Base-by-base conservation (phyloP, 53 echinoderm and acorn worm species). In the Paracentrotus lividus region DNA sequence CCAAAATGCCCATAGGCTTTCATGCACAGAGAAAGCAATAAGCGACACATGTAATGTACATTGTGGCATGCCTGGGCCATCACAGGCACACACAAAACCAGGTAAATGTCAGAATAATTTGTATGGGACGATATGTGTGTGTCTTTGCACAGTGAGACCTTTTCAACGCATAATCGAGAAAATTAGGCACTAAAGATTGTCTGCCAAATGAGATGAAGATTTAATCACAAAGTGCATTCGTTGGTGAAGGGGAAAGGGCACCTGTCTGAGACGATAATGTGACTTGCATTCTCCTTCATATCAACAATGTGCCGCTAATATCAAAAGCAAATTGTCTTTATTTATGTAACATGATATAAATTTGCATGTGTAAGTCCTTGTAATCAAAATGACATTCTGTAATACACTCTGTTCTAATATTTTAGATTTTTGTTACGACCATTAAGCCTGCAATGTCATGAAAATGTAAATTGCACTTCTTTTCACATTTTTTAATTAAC, bases 31-130 rank as follows among this genome's bases (percentile, higher is more conserved):
- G 85, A 87, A 32, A 87, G 87, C 87, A 87, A 87, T 57, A 87
- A 87, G 87, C 87, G 38, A 40, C 87, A 57, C 21, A 87, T 87
- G 55, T 87, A 36, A 47, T 36, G 42, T 76, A 76, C 81, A 87
- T n/a, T 56, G 87, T 57, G 33, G 87, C 57, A 57, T 56, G 87
- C 57, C 87, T 34, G 32, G 33, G 34, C 87, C 27, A 20, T 16
- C 56, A 34, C 55, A 87, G 55, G 53, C 87, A 87, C 87, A 87
- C 87, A 87, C 87, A 87, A 87, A 57, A 87, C n/a, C 87, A 56
- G 87, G 87, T 87, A 87, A 87, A 87, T 87, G 87, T 87, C 87
- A 87, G 57, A 87, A 87, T 87, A 87, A 87, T 87, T 87, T 87
- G 87, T 87, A 55, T 20, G 56, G 87, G 87, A 87, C 38, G 87